phyloP scores from a whole-genome alignment of 2,113 vertebrate species.

The rabbit (Oryctolagus cuniculus) region mOryCun1.1 NC_091434.1:28437501-28438000 shows the following conservation, averaged over 20 bases:
- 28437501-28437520: background rate
- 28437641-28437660: conserved; percentile 14
- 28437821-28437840: background rate
- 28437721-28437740: background rate
- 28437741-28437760: background rate
- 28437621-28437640: background rate
- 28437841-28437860: background rate
- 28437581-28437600: conserved; percentile 13
- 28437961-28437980: too few relatives aligned
- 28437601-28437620: background rate
- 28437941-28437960: too few relatives aligned
- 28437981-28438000: too few relatives aligned
- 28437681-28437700: background rate
- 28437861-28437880: background rate
- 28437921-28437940: too few relatives aligned
- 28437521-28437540: background rate
- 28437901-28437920: too few relatives aligned
- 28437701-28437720: background rate
- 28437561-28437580: background rate
- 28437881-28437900: background rate
- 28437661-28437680: background rate
- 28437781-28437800: background rate
- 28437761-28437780: background rate
- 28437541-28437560: background rate
- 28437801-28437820: conserved; percentile 15